Conservation (phyloP, 2,113 vertebrate genomes). For the Calidris pygmaea region DNA sequence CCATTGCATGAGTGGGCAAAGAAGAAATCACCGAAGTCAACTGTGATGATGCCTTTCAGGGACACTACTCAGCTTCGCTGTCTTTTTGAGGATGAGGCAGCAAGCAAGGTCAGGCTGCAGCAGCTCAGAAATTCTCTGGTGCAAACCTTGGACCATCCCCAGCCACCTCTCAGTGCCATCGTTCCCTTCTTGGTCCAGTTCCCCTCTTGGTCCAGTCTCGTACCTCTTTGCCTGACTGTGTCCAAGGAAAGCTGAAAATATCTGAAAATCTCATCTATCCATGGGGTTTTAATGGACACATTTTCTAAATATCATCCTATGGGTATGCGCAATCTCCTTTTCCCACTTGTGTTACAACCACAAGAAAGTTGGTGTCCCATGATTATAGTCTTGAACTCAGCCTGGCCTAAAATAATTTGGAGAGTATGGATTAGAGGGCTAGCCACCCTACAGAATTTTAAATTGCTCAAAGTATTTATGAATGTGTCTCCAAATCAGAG, state of each 20-base stretch:
- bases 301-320: neutral
- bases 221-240: neutral
- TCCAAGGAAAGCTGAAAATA: neutral
- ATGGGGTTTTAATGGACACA: neutral
- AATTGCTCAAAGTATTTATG: neutral
- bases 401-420: neutral
- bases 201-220: neutral
- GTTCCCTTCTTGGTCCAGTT: neutral
- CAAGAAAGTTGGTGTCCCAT: neutral
- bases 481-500: neutral
- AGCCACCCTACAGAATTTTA: neutral
- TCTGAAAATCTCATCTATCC: neutral
- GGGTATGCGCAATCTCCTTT: neutral
- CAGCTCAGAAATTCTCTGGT: neutral
- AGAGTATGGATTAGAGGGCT: neutral
- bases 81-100: neutral
- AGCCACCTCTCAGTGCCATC: neutral
- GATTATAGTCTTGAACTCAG: constrained; percentile 17
- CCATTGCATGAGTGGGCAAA: neutral
- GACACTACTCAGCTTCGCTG: neutral
- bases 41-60: neutral
- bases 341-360: neutral
- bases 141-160: neutral
- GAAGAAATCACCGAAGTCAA: neutral
- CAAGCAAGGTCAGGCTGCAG: neutral